phyloP scores from a whole-genome alignment of 2,888 invertebrate genomes.

The Hydrotaea cyrtoneurina region DNA sequence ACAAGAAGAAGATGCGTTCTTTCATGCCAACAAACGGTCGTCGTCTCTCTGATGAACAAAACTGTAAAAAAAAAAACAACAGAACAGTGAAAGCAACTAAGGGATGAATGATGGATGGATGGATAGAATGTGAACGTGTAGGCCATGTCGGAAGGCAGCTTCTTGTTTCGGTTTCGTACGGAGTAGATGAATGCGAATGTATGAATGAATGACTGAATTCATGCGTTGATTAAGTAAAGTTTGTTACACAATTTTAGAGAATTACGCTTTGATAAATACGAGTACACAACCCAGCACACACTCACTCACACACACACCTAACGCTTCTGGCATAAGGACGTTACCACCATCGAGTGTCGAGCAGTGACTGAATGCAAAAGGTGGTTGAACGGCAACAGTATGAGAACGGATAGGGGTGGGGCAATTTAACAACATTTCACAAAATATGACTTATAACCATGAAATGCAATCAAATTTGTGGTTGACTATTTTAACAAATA shows the following conservation, averaged over 20 bases:
- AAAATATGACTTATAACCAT: constrained; percentile 75
- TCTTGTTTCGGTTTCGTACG: constrained; percentile 9
- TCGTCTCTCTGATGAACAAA: background rate
- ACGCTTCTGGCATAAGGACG: background rate
- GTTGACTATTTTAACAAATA: constrained; percentile 79
- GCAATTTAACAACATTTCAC: constrained; percentile 37
- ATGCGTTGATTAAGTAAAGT: constrained; percentile 63
- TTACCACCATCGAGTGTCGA: constrained; percentile 55
- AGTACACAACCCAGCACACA: constrained; percentile 58
- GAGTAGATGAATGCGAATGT: constrained; percentile 1
- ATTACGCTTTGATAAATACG: constrained; percentile 76
- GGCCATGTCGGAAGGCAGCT: constrained; percentile 72
- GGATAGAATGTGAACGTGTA: constrained; percentile 71
- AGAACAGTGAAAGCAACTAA: constrained; percentile 38
- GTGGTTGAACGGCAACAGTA: constrained; percentile 29
- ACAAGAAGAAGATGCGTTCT: constrained; percentile 34
- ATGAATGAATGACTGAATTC: constrained; percentile 19
- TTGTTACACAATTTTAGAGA: constrained; percentile 68
- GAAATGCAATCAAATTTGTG: constrained; percentile 80
- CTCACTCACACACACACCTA: constrained; percentile 54
- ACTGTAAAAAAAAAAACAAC: constrained; percentile 3
- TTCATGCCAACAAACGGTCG: background rate
- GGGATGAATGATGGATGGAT: constrained; percentile 60
- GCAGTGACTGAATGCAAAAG: constrained; percentile 32
- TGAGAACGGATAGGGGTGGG: constrained; percentile 11